Base-by-base conservation (phyloP, 2,888 invertebrate species). In the Diogma glabrata region DNA sequence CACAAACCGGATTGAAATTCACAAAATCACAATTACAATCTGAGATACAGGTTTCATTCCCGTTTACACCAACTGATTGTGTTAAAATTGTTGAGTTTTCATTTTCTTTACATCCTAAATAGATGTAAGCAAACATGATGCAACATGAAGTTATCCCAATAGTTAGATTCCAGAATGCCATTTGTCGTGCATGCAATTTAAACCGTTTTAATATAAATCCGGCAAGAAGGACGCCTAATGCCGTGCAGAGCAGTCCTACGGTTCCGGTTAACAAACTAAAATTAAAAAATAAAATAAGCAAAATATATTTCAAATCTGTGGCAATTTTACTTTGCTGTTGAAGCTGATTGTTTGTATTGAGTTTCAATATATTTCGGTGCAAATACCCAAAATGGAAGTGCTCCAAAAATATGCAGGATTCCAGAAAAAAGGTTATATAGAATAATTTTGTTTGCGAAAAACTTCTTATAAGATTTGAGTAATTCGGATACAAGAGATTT, bases 321-420 rank as follows among this genome's bases (percentile, higher is more conserved):
- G 5, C 12, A 14, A 12, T 26, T 19, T 28, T 24, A 47, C 47
- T 47, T 51, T 33, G 51, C 48, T 14, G 17, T 72, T 1, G 84
- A 81, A 0, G 88, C 84, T 5, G 84, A 82, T 58, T 84, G 81
- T 52, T 79, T 75, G 66, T 84, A 89, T 66, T 87, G 85, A 1
- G 83, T 84, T 67, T 89, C 87, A 55, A 89, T 84, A 61, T 87
- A 87, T 64, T 88, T 88, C 0, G 88, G 86, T 65, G 86, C 76
- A 62, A 85, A 88, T 46, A 86, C 84, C 78, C 84, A 84, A 61
- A 82, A 84, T 0, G 86, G 85, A 70, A 80, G 79, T 61, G 79
- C 81, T 1, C 82, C 82, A 60, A 82, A 72, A 53, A 84, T 75
- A 59, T 84, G 85, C 60, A 84, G 84, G 10, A 85, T 79, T 17